These are phyloP conservation scores for Palythoa grandiflora DNA, from an alignment of 92 coral and sea anemone species.

Conservation along the genomic window DNA sequence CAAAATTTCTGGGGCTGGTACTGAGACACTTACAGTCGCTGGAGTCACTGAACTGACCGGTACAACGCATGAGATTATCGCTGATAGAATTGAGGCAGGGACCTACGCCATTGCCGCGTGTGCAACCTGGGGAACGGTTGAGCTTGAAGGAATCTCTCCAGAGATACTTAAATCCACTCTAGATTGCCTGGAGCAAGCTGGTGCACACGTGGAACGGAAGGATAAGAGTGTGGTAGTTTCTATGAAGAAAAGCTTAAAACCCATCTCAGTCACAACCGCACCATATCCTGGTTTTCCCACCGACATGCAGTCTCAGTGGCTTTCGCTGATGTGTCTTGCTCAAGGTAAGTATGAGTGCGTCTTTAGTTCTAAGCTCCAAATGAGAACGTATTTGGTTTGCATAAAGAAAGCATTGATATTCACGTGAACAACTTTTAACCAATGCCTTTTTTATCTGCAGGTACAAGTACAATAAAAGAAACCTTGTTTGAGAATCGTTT, in stretches of 20 bases:
- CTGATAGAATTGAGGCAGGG: conserved; percentile 74
- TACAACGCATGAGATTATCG: conserved; percentile 50
- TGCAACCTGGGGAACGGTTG: conserved; percentile 57
- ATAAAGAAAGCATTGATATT: not conserved
- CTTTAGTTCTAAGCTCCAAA: too few relatives aligned
- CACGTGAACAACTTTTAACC: not conserved
- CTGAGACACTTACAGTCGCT: conserved; percentile 22
- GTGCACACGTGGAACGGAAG: conserved; percentile 46
- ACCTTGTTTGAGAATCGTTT: conserved; percentile 66
- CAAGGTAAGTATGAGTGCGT: conserved; percentile 9
- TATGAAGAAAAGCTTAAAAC: not conserved
- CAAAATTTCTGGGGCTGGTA: conserved; percentile 13
- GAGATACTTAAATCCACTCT: conserved; percentile 47
- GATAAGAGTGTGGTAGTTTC: not conserved
- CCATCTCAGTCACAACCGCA: conserved; percentile 51
- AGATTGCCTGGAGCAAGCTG: conserved; percentile 50
- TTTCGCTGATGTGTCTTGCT: conserved; percentile 67
- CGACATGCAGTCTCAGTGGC: conserved; percentile 76
- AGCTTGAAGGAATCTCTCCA: conserved; percentile 24
- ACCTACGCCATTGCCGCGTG: conserved; percentile 72
- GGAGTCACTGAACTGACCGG: conserved; percentile 45
- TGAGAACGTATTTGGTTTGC: too few relatives aligned
- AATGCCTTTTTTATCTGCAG: not conserved
- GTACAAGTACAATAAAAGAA: conserved; percentile 27
- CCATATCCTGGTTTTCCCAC: conserved; percentile 78